Conservation (phyloP, 2,888 invertebrate species). For the Doris montereyensis region DNA sequence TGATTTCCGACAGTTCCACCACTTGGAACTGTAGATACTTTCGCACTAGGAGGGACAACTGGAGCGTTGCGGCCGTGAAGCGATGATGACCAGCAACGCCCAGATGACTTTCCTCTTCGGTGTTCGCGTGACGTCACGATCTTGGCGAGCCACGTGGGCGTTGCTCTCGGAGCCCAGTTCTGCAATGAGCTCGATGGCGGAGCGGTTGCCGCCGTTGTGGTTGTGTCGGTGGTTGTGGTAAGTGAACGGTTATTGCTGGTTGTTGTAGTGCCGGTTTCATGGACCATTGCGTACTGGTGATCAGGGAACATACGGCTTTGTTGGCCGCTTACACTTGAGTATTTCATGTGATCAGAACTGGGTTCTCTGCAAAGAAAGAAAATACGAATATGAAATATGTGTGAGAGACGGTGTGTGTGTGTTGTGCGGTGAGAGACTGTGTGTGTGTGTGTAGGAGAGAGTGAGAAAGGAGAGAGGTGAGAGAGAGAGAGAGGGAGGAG, state of each 20-base stretch:
- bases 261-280: slow-evolving; percentile 23
- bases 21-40: slow-evolving; percentile 64
- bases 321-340: slow-evolving; percentile 48
- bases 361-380: slow-evolving; percentile 50
- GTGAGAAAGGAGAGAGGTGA: no score
- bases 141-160: slow-evolving; percentile 65
- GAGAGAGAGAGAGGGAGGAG: no score
- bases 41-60: slow-evolving; percentile 62
- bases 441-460: no score
- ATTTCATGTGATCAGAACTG: slow-evolving; percentile 60
- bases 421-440: no score
- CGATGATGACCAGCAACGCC: slow-evolving; percentile 64
- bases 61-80: slow-evolving; percentile 65
- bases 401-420: no score
- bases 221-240: no score
- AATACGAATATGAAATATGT: no score
- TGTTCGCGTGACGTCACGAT: slow-evolving; percentile 60
- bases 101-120: slow-evolving; percentile 65
- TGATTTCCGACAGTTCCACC: slow-evolving; percentile 65
- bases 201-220: slow-evolving; percentile 23
- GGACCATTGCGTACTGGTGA: no score
- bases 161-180: slow-evolving; percentile 66
- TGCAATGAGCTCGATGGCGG: slow-evolving; percentile 56
- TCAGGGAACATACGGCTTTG: no score
- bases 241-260: slow-evolving; percentile 33